Base-by-base conservation (phyloP, 2,888 invertebrate species). In the Drosophila atripex region DNA sequence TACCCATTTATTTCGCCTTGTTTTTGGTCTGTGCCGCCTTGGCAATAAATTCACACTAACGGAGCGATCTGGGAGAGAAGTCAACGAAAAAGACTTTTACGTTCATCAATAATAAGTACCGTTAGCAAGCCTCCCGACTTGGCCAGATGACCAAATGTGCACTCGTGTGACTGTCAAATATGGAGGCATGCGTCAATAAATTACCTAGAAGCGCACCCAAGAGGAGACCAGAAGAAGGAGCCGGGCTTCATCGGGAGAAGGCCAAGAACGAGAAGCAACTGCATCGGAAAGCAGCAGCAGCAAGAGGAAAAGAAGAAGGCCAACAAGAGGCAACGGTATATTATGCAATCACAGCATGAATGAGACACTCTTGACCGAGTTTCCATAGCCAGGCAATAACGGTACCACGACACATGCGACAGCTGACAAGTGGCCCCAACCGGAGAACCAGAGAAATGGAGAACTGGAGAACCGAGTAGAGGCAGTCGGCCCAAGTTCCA, bases 281-380 rank as follows among this genome's bases (percentile, higher is more conserved):
- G 38, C 45, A 9, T 25, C 23, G n/a, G 38, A 9, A 46, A 50
- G 38, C 55, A 11, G 32, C 23, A 23, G 32, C 35, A 9, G 30
- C n/a, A 25, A 35, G 18, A 64, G 60, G 58, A 60, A 57, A 23
- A 45, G 30, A 64, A 69, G 69, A 60, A 59, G 63, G 63, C 58
- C 55, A 53, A 47, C 68, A 47, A 23, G 53, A 66, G 71, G 64
- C 71, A 89, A 89, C 89, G 89, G 90, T 82, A 88, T 78, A 87
- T 90, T 88, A 89, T 90, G 88, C 84, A 89, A 89, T 88, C 88
- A 82, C 88, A 86, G 86, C 89, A 89, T 89, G 88, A 88, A 86
- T 89, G 88, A 89, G 90, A 88, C 89, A 89, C 89, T 89, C 89
- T 89, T 89, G 89, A 89, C 89, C 89, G 90, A 89, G 88, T 89